Evolutionary conservation across 1,140 invertebrate species (phyloP).

Genomic region (Formica exsecta): DNA sequence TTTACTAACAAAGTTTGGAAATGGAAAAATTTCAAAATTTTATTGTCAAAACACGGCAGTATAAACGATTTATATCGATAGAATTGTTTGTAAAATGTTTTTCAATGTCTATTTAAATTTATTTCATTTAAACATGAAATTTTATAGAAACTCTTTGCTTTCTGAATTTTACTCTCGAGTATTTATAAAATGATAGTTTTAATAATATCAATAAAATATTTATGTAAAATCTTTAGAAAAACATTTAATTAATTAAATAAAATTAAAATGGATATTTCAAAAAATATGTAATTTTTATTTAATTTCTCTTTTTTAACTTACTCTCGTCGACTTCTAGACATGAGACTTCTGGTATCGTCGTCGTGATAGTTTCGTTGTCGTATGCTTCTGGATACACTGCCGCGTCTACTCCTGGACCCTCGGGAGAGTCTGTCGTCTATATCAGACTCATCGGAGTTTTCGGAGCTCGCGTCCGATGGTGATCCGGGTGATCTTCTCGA

Average conservation of each 20-base stretch:
- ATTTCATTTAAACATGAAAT: background rate
- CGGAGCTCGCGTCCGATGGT: conserved; percentile 85
- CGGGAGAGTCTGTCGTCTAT: conserved; percentile 86
- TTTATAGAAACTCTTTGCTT: background rate
- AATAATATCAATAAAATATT: background rate
- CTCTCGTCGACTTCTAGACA: conserved; percentile 78
- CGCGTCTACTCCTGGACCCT: conserved; percentile 82
- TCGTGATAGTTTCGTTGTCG: conserved; percentile 79
- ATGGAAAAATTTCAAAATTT: background rate
- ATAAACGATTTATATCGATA: background rate
- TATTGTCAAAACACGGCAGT: background rate
- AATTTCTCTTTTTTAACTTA: conserved; percentile 62
- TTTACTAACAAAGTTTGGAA: background rate
- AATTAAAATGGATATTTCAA: no score
- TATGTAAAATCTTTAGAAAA: background rate
- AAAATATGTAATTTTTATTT: background rate
- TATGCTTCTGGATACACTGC: conserved; percentile 73
- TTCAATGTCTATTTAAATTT: background rate
- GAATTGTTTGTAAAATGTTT: background rate
- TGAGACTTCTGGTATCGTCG: conserved; percentile 77
- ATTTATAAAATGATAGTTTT: background rate
- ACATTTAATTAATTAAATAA: background rate
- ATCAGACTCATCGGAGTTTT: conserved; percentile 87
- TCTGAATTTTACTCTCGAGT: background rate
- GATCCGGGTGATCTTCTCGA: conserved; percentile 83